Percentiles rank a stretch among this genome's conserved stretches.
Conservation (phyloP, 2,113 vertebrate genomes). For the Gallinago media region DNA sequence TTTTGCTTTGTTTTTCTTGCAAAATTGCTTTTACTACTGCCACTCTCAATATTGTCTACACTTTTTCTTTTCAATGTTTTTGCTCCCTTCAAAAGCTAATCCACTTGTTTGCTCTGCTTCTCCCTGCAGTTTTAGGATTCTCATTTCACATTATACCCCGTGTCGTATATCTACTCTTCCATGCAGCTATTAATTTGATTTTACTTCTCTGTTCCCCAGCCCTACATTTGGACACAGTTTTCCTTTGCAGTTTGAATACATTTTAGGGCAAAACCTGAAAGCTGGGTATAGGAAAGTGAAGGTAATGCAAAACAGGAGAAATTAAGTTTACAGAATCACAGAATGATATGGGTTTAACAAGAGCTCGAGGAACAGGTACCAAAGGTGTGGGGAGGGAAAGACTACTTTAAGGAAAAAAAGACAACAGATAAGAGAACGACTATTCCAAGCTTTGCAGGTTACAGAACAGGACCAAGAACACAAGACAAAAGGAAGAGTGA, state of each 20-base stretch:
- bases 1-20: not conserved
- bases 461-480: not conserved
- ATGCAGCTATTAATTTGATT: not conserved
- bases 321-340: not conserved
- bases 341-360: not conserved
- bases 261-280: not conserved
- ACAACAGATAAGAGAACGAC: not conserved
- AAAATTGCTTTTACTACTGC: not conserved
- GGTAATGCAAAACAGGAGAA: not conserved
- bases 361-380: not conserved
- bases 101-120: not conserved
- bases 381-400: not conserved
- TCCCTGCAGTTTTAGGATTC: not conserved
- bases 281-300: not conserved
- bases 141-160: not conserved
- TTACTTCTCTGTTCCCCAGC: not conserved
- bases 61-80: not conserved
- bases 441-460: not conserved
- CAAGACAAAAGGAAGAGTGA: not conserved
- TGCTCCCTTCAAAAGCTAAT: not conserved
- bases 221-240: not conserved
- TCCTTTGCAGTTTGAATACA: not conserved
- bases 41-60: not conserved
- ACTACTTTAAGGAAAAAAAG: not conserved
- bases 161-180: not conserved